These are phyloP conservation scores for Microplitis manilae DNA, from an alignment of 2,888 invertebrate species.

Conservation along the genomic window DNA sequence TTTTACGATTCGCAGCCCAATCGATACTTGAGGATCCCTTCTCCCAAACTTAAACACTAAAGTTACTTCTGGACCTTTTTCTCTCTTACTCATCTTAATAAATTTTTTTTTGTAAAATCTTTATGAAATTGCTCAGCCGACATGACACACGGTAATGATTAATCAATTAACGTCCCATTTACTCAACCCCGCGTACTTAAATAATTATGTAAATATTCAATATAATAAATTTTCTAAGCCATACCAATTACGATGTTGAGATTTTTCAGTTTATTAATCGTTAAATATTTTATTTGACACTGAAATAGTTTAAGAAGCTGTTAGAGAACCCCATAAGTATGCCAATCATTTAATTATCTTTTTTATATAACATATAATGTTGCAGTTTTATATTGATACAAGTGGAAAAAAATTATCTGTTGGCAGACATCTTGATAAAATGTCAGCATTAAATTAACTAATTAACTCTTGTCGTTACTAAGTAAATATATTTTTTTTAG, in stretches of 20 bases:
- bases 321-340: background rate
- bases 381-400: too few relatives aligned
- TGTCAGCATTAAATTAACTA: too few relatives aligned
- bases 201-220: background rate
- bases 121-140: background rate
- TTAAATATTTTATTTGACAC: background rate
- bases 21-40: constrained; percentile 64
- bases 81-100: background rate
- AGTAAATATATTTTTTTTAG: too few relatives aligned
- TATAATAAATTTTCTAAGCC: background rate
- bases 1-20: constrained; percentile 60
- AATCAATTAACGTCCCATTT: background rate
- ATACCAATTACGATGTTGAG: background rate
- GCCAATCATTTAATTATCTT: background rate
- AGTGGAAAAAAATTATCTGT: too few relatives aligned
- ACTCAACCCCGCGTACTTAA: background rate
- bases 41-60: constrained; percentile 16
- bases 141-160: background rate
- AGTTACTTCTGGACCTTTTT: background rate
- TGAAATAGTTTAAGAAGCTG: background rate
- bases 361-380: too few relatives aligned
- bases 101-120: background rate
- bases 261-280: background rate
- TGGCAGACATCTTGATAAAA: too few relatives aligned
- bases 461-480: too few relatives aligned